Evolutionary conservation across 2,888 invertebrate genomes (phyloP).

Genomic region (Teleiodes luculella): DNA sequence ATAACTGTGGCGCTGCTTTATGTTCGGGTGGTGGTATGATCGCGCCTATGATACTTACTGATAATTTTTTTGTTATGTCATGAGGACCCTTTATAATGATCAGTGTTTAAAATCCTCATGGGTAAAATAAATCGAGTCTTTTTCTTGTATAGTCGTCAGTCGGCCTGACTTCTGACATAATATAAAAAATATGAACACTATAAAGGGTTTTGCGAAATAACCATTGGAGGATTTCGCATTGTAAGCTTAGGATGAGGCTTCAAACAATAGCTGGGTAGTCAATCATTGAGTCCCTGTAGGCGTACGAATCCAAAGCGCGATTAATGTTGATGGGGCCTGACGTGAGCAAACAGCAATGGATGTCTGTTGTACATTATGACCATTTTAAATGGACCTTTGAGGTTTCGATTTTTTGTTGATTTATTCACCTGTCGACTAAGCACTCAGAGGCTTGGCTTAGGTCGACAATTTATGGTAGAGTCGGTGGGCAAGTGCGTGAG

Average conservation of each 20-base stretch:
- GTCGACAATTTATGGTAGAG: neutral
- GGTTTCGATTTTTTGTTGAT: neutral
- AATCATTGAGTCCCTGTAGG: slow-evolving; percentile 18
- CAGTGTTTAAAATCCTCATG: too few relatives aligned
- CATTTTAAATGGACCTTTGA: neutral
- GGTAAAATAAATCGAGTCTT: too few relatives aligned
- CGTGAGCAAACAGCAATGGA: slow-evolving; percentile 19
- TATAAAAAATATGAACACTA: neutral
- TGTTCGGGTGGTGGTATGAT: too few relatives aligned
- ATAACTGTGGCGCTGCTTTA: neutral
- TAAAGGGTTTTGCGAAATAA: neutral
- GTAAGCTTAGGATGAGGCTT: neutral
- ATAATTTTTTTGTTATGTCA: neutral
- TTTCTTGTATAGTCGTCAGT: too few relatives aligned
- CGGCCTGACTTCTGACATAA: too few relatives aligned
- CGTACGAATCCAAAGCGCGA: slow-evolving; percentile 15
- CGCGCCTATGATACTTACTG: too few relatives aligned
- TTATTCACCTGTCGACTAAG: neutral
- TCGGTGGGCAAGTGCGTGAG: slow-evolving; percentile 22
- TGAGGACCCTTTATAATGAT: too few relatives aligned
- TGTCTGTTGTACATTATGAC: slow-evolving; percentile 15
- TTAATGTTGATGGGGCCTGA: slow-evolving; percentile 22
- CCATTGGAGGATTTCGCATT: neutral
- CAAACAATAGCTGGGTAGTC: slow-evolving; percentile 12
- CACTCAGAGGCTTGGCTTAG: neutral